phyloP scores from a whole-genome alignment of 2,888 invertebrate genomes.

The Monochamus alternatus region DNA sequence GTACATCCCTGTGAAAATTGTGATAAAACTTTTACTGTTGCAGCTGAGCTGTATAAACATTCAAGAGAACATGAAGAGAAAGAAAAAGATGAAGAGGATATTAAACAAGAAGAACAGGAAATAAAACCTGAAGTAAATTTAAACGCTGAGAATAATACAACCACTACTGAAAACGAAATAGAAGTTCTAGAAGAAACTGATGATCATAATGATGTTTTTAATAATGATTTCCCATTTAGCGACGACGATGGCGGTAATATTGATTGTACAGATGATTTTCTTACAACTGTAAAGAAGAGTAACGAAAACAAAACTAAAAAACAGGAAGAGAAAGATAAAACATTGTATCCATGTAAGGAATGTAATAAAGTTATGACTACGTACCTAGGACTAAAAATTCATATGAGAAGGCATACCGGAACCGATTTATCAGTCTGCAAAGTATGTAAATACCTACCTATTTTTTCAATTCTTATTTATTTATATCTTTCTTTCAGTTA shows the following conservation, averaged over 20 bases:
- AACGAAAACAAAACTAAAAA: conserved; percentile 46
- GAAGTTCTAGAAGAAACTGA: conserved; percentile 36
- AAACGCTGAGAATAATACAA: background rate
- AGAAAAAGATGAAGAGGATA: conserved; percentile 35
- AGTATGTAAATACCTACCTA: conserved; percentile 52
- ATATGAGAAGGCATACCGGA: conserved; percentile 80
- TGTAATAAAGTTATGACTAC: conserved; percentile 64
- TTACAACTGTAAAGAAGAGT: conserved; percentile 40
- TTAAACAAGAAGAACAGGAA: conserved; percentile 37
- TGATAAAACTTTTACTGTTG: conserved; percentile 50
- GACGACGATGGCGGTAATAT: conserved; percentile 49
- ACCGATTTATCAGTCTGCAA: conserved; percentile 61
- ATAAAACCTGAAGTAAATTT: conserved; percentile 31
- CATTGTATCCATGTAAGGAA: conserved; percentile 62
- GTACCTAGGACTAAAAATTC: conserved; percentile 68
- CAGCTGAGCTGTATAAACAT: conserved; percentile 56
- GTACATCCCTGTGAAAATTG: conserved; percentile 56
- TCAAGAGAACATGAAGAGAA: conserved; percentile 51
- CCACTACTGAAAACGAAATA: background rate
- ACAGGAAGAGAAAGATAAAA: conserved; percentile 54
- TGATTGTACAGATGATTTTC: conserved; percentile 50
- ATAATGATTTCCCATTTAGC: conserved; percentile 56
- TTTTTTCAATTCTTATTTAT: conserved; percentile 11
- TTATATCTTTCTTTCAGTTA: conserved; percentile 56
- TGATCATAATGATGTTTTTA: conserved; percentile 49